Evolutionary conservation across 2,888 invertebrate genomes (phyloP).

Genomic region (Brassicogethes aeneus): DNA sequence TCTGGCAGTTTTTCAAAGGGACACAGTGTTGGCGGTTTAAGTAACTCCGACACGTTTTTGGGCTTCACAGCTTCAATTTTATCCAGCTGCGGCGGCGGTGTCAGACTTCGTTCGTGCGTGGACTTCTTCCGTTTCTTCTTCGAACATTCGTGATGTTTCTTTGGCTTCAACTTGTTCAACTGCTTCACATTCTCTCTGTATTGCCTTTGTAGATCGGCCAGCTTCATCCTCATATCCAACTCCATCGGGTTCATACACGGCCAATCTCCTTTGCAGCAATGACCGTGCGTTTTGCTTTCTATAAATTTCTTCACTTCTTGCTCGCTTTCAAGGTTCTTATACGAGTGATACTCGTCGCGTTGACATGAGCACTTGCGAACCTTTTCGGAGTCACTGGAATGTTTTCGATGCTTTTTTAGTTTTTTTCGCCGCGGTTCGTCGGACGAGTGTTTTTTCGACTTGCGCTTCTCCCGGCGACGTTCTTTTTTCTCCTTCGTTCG

Average conservation of each 20-base stretch:
- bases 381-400: slow-evolving; percentile 15
- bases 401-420: slow-evolving; percentile 27
- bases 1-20: slow-evolving; percentile 18
- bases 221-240: slow-evolving; percentile 68
- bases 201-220: slow-evolving; percentile 73
- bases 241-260: slow-evolving; percentile 62
- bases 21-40: slow-evolving; percentile 39
- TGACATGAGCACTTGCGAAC: slow-evolving; percentile 26
- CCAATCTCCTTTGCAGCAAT: slow-evolving; percentile 34
- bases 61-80: slow-evolving; percentile 30
- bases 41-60: slow-evolving; percentile 26
- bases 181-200: slow-evolving; percentile 79
- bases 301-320: slow-evolving; percentile 36
- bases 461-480: slow-evolving; percentile 42
- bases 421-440: slow-evolving; percentile 40
- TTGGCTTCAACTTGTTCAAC: slow-evolving; percentile 60
- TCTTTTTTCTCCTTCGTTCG: slow-evolving; percentile 20
- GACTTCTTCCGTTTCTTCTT: slow-evolving; percentile 46
- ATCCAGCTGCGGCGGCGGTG: slow-evolving; percentile 34
- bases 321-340: slow-evolving; percentile 40
- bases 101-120: slow-evolving; percentile 24
- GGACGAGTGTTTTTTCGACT: slow-evolving; percentile 31
- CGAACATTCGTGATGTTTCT: slow-evolving; percentile 35
- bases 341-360: slow-evolving; percentile 27
- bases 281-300: slow-evolving; percentile 30